Percentiles rank a stretch among this genome's conserved stretches.
Evolutionary conservation across 2,888 invertebrate genomes (phyloP).

Genomic region (Platycnemis pennipes): DNA sequence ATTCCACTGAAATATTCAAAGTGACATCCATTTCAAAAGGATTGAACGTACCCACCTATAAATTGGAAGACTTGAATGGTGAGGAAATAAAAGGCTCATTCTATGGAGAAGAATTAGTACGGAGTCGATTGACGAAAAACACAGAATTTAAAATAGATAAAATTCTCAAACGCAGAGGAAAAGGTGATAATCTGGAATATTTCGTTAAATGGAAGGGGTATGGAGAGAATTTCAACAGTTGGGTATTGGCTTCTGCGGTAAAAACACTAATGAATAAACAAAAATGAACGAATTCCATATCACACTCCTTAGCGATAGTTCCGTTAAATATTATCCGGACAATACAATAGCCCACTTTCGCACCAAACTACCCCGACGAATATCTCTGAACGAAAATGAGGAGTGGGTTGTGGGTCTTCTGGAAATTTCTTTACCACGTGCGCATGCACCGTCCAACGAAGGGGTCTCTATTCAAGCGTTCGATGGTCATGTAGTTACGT

Average conservation of each 20-base stretch:
- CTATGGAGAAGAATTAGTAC: conserved; percentile 73
- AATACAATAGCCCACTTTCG: no score
- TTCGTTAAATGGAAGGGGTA: conserved; percentile 74
- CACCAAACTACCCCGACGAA: no score
- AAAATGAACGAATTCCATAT: no score
- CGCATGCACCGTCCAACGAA: background rate
- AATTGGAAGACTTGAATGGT: conserved; percentile 73
- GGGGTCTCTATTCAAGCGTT: background rate
- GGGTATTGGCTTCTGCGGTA: conserved; percentile 70
- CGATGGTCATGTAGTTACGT: background rate
- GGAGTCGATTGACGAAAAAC: conserved; percentile 66
- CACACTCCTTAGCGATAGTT: no score
- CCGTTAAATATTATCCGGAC: no score
- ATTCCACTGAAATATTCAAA: conserved; percentile 74
- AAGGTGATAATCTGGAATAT: conserved; percentile 69
- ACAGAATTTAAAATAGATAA: conserved; percentile 72
- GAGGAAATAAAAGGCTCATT: conserved; percentile 73
- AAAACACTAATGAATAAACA: no score
- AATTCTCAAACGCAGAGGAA: conserved; percentile 71
- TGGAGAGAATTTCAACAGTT: conserved; percentile 73
- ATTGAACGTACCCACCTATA: conserved; percentile 73
- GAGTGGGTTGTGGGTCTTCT: background rate
- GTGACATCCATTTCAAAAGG: conserved; percentile 70
- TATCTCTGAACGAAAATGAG: background rate
- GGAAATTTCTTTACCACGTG: background rate